Percentiles rank a stretch among this genome's conserved stretches.
Conservation (phyloP, 2,888 invertebrate genomes). For the Drosophila histrio region DNA sequence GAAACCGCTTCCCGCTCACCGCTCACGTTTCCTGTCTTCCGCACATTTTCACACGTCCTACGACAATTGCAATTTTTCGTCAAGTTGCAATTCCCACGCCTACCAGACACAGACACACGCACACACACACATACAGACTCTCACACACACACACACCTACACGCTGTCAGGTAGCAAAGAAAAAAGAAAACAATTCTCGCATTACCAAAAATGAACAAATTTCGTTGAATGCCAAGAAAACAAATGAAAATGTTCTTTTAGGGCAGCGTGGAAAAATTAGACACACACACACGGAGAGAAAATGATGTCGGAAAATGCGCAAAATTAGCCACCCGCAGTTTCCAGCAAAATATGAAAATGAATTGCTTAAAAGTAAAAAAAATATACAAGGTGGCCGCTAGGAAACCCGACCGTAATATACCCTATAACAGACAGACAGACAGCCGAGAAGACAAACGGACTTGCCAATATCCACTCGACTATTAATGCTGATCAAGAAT, state of each 20-base stretch:
- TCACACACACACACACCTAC: not conserved
- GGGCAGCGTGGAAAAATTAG: slow-evolving; percentile 44
- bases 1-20: slow-evolving; percentile 32
- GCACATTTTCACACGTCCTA: slow-evolving; percentile 71
- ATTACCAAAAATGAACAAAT: slow-evolving; percentile 48
- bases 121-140: not conserved
- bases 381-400: no score
- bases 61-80: slow-evolving; percentile 64
- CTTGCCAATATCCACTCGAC: no score
- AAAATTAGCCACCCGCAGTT: slow-evolving; percentile 69
- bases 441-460: no score
- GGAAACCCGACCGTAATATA: no score
- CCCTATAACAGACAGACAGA: no score
- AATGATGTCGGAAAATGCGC: slow-evolving; percentile 56
- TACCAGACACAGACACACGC: slow-evolving; percentile 19
- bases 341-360: slow-evolving; percentile 31
- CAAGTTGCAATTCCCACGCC: slow-evolving; percentile 70
- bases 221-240: slow-evolving; percentile 53
- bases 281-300: slow-evolving; percentile 23
- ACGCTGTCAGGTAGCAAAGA: slow-evolving; percentile 51
- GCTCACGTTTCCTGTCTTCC: slow-evolving; percentile 68
- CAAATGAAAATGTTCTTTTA: slow-evolving; percentile 54
- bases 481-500: no score
- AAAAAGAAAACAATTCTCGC: slow-evolving; percentile 37
- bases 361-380: slow-evolving; percentile 5